Percentiles rank a stretch among this genome's conserved stretches.
These are phyloP conservation scores for Falcunculus frontatus DNA, from an alignment of 2,113 vertebrate genomes.

Conservation along the genomic window DNA sequence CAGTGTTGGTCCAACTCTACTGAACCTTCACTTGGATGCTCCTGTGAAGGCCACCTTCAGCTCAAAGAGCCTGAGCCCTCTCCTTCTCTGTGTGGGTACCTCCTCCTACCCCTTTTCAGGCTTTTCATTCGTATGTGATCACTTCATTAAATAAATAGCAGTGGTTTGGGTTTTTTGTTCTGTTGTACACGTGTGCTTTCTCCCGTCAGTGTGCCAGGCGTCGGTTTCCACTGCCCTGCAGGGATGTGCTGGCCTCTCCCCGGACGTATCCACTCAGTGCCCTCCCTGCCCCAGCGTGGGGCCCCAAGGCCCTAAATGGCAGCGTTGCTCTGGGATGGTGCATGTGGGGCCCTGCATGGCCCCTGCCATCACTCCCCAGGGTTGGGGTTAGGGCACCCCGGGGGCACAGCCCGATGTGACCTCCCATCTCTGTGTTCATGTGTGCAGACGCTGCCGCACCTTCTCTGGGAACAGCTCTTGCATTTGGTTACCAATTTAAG, in stretches of 20 bases:
- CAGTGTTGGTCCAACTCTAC: neutral
- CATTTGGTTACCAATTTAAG: constrained; percentile 25
- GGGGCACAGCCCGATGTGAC: neutral
- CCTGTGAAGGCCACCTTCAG: neutral
- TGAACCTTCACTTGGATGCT: neutral
- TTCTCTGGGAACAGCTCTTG: neutral
- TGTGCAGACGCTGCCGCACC: neutral
- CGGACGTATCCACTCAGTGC: accelerated
- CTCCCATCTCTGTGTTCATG: neutral
- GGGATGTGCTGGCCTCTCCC: neutral
- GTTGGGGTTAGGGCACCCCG: neutral
- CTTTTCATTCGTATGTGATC: neutral
- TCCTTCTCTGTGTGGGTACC: neutral
- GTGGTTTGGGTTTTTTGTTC: neutral
- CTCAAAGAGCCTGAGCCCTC: neutral
- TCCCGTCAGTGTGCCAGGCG: accelerated
- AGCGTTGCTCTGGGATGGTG: accelerated
- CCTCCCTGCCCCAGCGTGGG: neutral
- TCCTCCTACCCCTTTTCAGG: neutral
- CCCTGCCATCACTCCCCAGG: neutral
- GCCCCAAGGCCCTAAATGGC: neutral
- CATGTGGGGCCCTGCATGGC: accelerated
- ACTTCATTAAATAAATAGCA: neutral
- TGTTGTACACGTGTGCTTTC: accelerated
- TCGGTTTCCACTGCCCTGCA: neutral